Conservation (phyloP, 2,888 invertebrate species). For the Phaonia tiefii region DNA sequence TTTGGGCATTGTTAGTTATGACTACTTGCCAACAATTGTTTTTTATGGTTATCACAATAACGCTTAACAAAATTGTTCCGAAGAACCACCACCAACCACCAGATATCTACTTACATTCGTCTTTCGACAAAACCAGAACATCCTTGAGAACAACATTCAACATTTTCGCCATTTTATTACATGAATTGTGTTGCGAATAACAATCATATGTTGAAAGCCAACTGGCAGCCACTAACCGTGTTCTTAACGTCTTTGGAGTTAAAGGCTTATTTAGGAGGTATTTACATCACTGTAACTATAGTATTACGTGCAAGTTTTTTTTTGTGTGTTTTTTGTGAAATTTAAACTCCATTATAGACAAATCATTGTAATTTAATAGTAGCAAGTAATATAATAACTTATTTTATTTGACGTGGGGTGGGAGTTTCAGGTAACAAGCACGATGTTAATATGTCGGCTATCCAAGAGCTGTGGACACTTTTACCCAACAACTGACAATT, state of each 20-base stretch:
- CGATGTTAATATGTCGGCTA: too few relatives aligned
- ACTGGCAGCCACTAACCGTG: not conserved
- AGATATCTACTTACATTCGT: constrained; percentile 16
- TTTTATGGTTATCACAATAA: constrained; percentile 39
- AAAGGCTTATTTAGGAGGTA: constrained; percentile 38
- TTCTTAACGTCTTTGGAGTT: not conserved
- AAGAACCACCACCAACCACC: not conserved
- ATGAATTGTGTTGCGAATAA: constrained; percentile 12
- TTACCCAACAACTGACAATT: too few relatives aligned
- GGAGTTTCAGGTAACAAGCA: too few relatives aligned
- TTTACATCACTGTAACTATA: too few relatives aligned
- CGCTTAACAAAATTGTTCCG: constrained; percentile 40
- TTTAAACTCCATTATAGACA: constrained; percentile 29
- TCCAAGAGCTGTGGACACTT: too few relatives aligned
- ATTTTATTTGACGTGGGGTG: not conserved
- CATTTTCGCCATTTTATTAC: not conserved
- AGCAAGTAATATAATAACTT: constrained; percentile 8
- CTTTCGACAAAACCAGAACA: not conserved
- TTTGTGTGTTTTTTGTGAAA: constrained; percentile 13
- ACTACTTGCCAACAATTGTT: constrained; percentile 48
- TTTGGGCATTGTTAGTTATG: constrained; percentile 27
- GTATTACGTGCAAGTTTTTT: not conserved
- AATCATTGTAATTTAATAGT: constrained; percentile 32
- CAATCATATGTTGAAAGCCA: constrained; percentile 28
- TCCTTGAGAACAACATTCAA: constrained; percentile 26